Percentiles rank a stretch among this genome's conserved stretches.
Conservation (phyloP, 2,113 vertebrate genomes). For the Sylvietta virens region DNA sequence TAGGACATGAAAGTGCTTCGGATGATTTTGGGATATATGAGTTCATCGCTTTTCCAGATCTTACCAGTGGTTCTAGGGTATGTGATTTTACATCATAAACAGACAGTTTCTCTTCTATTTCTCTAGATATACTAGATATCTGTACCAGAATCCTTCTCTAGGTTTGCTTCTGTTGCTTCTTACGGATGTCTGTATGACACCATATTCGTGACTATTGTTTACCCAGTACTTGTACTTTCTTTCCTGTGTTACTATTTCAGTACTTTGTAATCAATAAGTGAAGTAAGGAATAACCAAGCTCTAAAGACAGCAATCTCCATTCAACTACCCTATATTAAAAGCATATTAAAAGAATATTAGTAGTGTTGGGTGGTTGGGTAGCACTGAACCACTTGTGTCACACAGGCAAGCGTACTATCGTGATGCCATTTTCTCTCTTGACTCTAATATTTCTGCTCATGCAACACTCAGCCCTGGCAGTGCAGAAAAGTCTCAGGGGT, state of each 20-base stretch:
- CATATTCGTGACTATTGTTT: neutral
- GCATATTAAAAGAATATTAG: neutral
- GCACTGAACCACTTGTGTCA: neutral
- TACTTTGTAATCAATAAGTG: neutral
- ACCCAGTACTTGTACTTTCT: neutral
- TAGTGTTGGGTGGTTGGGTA: neutral
- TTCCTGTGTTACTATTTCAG: neutral
- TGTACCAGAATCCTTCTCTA: neutral
- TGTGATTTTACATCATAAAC: conserved; percentile 13
- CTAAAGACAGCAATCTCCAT: neutral
- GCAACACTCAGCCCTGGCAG: neutral
- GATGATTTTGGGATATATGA: conserved; percentile 98
- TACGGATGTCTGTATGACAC: neutral
- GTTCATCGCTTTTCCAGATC: conserved; percentile 87
- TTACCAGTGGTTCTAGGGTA: conserved; percentile 81
- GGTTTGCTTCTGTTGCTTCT: neutral
- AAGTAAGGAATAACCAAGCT: neutral
- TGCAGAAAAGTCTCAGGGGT: neutral
- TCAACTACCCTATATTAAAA: neutral
- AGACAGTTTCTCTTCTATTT: neutral
- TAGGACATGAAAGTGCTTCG: conserved; percentile 90
- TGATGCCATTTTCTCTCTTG: neutral
- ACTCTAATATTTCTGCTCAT: neutral
- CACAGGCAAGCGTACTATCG: neutral
- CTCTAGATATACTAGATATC: neutral